Evolutionary conservation across 2,888 invertebrate species (phyloP).

Genomic region (Ichneumoninae sp.): DNA sequence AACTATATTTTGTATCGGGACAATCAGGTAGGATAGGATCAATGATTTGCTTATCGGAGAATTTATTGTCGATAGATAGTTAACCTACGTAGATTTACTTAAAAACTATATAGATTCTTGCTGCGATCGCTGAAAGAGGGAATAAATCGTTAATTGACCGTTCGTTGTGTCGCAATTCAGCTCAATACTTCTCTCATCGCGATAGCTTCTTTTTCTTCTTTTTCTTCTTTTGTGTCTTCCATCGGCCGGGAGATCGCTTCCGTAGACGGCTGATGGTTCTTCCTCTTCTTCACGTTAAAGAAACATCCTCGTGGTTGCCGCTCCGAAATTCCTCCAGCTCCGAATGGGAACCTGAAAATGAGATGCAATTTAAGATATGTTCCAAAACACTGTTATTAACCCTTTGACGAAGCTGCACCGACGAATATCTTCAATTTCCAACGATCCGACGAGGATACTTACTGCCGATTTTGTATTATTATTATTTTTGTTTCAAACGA

Average conservation of each 20-base stretch:
- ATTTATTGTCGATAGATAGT: slow-evolving; percentile 56
- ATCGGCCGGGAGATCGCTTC: neutral
- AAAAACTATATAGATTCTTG: slow-evolving; percentile 54
- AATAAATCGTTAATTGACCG: slow-evolving; percentile 26
- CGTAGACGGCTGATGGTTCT: neutral
- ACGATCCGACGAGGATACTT: slow-evolving; percentile 41
- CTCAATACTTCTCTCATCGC: slow-evolving; percentile 61
- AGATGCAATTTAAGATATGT: slow-evolving; percentile 69
- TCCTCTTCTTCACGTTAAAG: neutral
- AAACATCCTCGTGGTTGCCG: neutral
- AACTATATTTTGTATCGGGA: slow-evolving; percentile 36
- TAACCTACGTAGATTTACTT: slow-evolving; percentile 46
- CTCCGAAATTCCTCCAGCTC: neutral
- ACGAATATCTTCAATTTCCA: slow-evolving; percentile 2
- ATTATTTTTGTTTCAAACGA: slow-evolving; percentile 6
- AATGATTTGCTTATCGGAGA: slow-evolving; percentile 49
- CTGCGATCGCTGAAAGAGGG: slow-evolving; percentile 25
- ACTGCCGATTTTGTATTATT: slow-evolving; percentile 1
- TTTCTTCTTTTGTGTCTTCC: neutral
- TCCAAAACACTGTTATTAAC: slow-evolving; percentile 29
- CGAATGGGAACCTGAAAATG: slow-evolving; percentile 65
- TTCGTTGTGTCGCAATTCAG: slow-evolving; percentile 30
- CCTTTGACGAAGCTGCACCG: slow-evolving; percentile 8
- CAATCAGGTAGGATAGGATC: slow-evolving; percentile 37
- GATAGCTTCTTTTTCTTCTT: slow-evolving; percentile 24